Evolutionary conservation across 2,113 vertebrate species (phyloP), one percentile per base, ranked within the genome.

Genomic region (Eurystomus gularis): DNA sequence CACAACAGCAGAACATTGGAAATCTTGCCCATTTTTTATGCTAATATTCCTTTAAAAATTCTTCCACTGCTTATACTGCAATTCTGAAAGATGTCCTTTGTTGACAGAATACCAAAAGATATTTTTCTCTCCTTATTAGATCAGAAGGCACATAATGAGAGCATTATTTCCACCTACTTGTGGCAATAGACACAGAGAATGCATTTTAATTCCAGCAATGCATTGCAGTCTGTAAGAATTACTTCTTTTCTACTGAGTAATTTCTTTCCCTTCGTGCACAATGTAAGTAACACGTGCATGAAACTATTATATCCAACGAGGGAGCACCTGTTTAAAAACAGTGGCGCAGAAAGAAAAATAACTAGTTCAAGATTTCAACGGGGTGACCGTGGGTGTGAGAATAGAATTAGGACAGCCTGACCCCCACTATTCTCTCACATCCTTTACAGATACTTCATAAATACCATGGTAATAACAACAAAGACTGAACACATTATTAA

Each of bases 131-230:
- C 29, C 26, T 93, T 84, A 75, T 64, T 75, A 75, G 51, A 82
- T 85, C 37, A 89, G 90, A 91, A 91, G 11, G 21, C 35, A 70
- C 35, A 82, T 94, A 90, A 66, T 65, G 54, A 78, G 33, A 80
- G 39, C 69, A 87, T 93, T 91, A 94, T 85, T 94, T 91, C 70
- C 57, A 85, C 37, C 88, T 66, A 80, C 20, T 87, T 91, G 25
- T 61, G 21, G 65, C 58, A 71, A 72, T 15, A 87, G 86, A 17
- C 33, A 78, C 13, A 68, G 21, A 71, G 16, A 92, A 90, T 64
- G 26, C 28, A 78, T 91, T 96, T 95, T 60, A 68, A 85, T 89
- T 86, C 51, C 44, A 92, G 23, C 13, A 46, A 51, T 46, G 28
- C 5, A 51, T 14, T 92, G 31, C 35, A 79, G 48, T 55, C 39